Evolutionary conservation across 2,113 vertebrate genomes (phyloP).

Genomic region (Illadopsis cleaveri): DNA sequence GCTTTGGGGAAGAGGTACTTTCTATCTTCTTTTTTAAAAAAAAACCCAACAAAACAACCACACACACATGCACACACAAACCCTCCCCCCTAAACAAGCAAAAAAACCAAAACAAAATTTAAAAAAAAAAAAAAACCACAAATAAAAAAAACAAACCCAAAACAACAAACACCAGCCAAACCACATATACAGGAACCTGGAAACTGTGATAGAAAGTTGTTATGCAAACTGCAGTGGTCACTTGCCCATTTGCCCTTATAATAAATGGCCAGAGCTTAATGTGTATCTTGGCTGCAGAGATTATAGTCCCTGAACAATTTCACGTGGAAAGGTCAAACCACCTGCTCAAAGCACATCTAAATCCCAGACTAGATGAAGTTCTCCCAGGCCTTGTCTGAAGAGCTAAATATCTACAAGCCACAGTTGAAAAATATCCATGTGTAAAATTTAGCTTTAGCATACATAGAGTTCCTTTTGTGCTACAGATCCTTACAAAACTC

Average conservation of each 20-base stretch:
- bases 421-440: not conserved
- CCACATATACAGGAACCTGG: not conserved
- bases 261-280: not conserved
- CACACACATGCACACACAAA: too few species aligned
- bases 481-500: not conserved
- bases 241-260: not conserved
- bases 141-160: too few species aligned
- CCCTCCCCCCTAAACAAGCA: not conserved
- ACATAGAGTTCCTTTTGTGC: not conserved
- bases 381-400: not conserved
- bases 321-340: not conserved
- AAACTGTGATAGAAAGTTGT: not conserved
- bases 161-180: not conserved
- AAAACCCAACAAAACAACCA: not conserved
- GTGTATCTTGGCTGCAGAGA: not conserved
- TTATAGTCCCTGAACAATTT: not conserved
- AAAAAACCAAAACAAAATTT: not conserved
- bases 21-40: not conserved
- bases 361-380: not conserved
- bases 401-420: not conserved
- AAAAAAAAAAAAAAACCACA: too few species aligned
- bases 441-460: not conserved
- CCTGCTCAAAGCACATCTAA: not conserved
- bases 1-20: conserved; percentile 65
- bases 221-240: not conserved